Conservation (phyloP, 2,113 vertebrate genomes). For the Salvelinus namaycush region DNA sequence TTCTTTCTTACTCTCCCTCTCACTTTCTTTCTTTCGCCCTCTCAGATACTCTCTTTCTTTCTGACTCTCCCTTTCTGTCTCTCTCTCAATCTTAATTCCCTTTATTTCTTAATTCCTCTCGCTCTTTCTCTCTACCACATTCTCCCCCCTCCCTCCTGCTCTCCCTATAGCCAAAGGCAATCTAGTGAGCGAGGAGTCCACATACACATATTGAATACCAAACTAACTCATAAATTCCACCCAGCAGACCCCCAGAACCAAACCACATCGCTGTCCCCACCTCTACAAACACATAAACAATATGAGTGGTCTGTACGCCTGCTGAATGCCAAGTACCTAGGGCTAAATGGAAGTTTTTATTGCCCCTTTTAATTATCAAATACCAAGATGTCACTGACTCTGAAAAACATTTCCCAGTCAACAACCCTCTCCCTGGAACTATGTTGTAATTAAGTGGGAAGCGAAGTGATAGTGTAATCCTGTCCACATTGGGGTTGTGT, state of each 20-base stretch:
- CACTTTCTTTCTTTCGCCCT: background rate
- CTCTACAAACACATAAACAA: constrained; percentile 48
- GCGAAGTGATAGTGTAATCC: background rate
- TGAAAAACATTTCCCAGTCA: constrained; percentile 43
- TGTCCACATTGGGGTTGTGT: no score
- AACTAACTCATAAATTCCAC: constrained; percentile 50
- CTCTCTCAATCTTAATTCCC: background rate
- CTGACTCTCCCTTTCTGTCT: constrained; percentile 1
- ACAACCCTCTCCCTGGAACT: constrained; percentile 39
- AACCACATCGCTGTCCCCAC: background rate
- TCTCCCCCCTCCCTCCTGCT: background rate
- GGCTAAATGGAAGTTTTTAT: constrained; percentile 53
- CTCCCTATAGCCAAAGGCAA: constrained; percentile 4
- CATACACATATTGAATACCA: constrained; percentile 27
- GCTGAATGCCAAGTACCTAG: constrained; percentile 51
- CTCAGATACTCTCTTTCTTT: constrained; percentile 1
- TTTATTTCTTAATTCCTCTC: background rate
- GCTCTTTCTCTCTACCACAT: background rate
- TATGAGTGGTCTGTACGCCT: constrained; percentile 24
- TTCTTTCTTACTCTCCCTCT: background rate
- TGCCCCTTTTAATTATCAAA: constrained; percentile 61
- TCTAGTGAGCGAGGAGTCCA: background rate
- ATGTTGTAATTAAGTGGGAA: constrained; percentile 35
- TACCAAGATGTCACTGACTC: constrained; percentile 41
- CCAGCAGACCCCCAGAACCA: constrained; percentile 21